Percentiles rank a stretch among this genome's conserved stretches.
These are phyloP conservation scores for Montifringilla adamsi DNA, from an alignment of 2,113 vertebrate species.

Conservation along the genomic window DNA sequence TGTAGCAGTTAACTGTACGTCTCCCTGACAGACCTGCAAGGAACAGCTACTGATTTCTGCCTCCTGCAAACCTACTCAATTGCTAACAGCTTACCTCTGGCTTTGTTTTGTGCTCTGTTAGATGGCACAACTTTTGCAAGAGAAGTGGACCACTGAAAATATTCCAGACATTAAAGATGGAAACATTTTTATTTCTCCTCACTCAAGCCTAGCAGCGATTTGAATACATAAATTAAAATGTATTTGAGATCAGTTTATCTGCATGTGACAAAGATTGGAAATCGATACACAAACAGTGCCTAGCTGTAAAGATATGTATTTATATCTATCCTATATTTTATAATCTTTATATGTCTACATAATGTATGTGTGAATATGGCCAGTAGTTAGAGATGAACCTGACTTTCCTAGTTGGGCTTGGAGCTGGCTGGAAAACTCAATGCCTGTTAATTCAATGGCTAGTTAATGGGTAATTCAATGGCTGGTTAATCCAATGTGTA, in stretches of 20 bases:
- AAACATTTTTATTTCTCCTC: background rate
- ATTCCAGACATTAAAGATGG: background rate
- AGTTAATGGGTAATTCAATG: background rate
- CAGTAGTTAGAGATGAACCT: background rate
- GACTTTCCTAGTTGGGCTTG: fast-evolving
- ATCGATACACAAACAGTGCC: background rate
- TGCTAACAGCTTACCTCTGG: background rate
- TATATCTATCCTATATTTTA: background rate
- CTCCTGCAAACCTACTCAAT: background rate
- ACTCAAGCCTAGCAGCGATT: background rate
- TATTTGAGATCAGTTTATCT: background rate
- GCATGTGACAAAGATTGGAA: background rate
- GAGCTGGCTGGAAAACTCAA: background rate
- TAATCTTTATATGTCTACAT: background rate
- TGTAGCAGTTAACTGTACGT: background rate
- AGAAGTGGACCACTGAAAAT: background rate
- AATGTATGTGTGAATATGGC: background rate
- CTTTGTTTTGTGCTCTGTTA: background rate
- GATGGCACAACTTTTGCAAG: background rate
- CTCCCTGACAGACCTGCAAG: background rate
- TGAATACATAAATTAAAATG: background rate
- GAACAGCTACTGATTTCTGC: background rate
- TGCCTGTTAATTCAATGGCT: background rate
- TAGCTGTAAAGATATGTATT: background rate
- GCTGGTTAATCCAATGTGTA: background rate